Base-by-base conservation (phyloP, 2,888 invertebrate genomes). In the Nemapogon koenigi region DNA sequence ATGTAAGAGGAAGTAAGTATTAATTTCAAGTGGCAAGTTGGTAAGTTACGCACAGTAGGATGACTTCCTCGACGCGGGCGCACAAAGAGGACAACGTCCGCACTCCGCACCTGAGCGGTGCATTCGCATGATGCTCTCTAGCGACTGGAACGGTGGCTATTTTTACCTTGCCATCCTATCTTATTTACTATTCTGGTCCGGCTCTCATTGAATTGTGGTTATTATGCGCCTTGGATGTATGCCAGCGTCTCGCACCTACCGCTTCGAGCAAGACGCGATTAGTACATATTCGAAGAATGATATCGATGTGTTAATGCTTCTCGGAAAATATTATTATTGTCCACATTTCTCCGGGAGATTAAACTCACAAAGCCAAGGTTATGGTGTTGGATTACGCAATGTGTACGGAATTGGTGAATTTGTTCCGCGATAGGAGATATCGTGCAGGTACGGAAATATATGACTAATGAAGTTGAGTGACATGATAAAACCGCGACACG, bases 131-230 rank as follows among this genome's bases (percentile, higher is more conserved):
- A 60, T 57, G 62, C 57, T 53, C 53, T 60, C 65, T 18, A 13
- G 62, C 66, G 59, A 72, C 76, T 76, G 75, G 75, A 75, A 62
- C 64, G 57, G 59, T 58, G 52, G 65, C 76, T 78, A 78, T 78
- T 75, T 78, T 71, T 76, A 78, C 59, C 58, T 64, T 54, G 64
- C 70, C 63, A 71, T 71, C 70, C 69, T 73, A 73, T 75, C 72
- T 78, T 76, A 75, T 76, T 78, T 72, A 76, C 78, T 78, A 76
- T 76, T 78, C 76, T 73, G 66, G 78, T 72, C 71, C 64, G 71
- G 71, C 70, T 69, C 76, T 76, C 76, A 76, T 78, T 78, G 76
- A 76, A 78, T 76, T 75, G 78, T 76, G 72, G 75, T 75, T 76
- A 78, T 76, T 76, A 78, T 76, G 75, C 75, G 75, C 28, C 65